phyloP scores from a whole-genome alignment of 2,888 invertebrate genomes.

The Nomada ferruginata region DNA sequence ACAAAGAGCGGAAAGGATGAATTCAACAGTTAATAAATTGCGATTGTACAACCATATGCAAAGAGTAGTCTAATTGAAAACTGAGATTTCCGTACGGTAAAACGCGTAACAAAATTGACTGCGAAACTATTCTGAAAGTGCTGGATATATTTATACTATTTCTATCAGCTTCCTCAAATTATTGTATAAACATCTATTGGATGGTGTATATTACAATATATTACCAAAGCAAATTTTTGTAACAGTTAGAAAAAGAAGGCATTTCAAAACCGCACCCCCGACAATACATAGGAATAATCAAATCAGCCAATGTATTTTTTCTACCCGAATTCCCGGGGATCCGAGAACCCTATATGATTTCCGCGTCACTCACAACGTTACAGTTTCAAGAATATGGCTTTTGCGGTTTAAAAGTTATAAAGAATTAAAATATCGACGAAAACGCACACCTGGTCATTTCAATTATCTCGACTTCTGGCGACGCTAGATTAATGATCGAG shows the following conservation, averaged over 20 bases:
- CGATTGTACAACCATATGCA: not conserved
- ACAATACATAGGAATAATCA: too few relatives aligned
- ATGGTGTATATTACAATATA: not conserved
- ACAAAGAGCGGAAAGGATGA: constrained; percentile 53
- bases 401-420: too few relatives aligned
- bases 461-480: too few relatives aligned
- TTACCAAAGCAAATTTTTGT: not conserved
- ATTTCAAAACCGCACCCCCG: not conserved
- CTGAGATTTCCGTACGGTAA: constrained; percentile 18
- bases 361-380: too few relatives aligned
- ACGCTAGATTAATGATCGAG: too few relatives aligned
- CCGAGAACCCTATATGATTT: too few relatives aligned
- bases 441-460: too few relatives aligned
- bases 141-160: not conserved
- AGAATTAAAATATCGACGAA: too few relatives aligned
- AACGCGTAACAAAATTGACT: not conserved
- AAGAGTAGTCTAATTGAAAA: constrained; percentile 8
- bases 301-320: too few relatives aligned
- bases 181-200: not conserved
- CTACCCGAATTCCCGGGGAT: too few relatives aligned
- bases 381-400: too few relatives aligned
- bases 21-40: constrained; percentile 30
- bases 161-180: not conserved
- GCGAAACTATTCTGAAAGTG: not conserved
- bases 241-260: not conserved